Percentiles rank a stretch among this genome's conserved stretches.
phyloP scores from a whole-genome alignment of 2,888 invertebrate species.

The Phaonia tiefii region DNA sequence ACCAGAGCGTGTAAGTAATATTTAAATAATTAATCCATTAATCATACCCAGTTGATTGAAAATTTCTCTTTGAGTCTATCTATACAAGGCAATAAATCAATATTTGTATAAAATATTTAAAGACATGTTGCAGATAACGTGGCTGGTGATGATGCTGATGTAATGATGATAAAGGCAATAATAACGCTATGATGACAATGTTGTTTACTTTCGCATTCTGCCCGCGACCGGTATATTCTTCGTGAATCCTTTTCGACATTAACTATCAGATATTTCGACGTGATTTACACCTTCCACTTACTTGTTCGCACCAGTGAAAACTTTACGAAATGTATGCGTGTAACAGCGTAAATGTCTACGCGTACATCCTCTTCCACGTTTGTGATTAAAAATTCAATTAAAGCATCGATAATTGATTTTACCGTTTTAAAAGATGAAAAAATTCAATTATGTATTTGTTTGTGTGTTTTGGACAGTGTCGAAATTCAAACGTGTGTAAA shows the following conservation, averaged over 20 bases:
- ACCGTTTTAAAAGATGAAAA: constrained; percentile 54
- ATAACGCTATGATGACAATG: not conserved
- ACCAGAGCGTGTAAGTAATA: too few relatives aligned
- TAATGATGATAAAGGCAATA: not conserved
- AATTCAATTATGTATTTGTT: constrained; percentile 45
- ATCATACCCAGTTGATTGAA: too few relatives aligned
- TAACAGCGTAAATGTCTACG: not conserved
- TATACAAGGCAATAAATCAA: too few relatives aligned
- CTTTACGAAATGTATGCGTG: not conserved
- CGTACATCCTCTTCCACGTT: constrained; percentile 35
- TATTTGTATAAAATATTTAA: not conserved
- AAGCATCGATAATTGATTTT: constrained; percentile 63
- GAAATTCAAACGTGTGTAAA: constrained; percentile 52
- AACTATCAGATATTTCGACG: not conserved
- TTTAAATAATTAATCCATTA: too few relatives aligned
- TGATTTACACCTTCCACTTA: not conserved
- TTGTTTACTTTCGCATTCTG: not conserved
- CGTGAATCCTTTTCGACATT: not conserved
- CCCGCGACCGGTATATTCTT: not conserved
- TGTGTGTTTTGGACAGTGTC: constrained; percentile 8
- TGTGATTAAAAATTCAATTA: constrained; percentile 65
- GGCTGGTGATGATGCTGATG: not conserved
- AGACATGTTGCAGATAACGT: not conserved
- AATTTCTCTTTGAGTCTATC: too few relatives aligned
- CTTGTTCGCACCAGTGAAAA: not conserved